Conservation (phyloP, 2,797 vertebrate genomes). For the Amniataba percoides region DNA sequence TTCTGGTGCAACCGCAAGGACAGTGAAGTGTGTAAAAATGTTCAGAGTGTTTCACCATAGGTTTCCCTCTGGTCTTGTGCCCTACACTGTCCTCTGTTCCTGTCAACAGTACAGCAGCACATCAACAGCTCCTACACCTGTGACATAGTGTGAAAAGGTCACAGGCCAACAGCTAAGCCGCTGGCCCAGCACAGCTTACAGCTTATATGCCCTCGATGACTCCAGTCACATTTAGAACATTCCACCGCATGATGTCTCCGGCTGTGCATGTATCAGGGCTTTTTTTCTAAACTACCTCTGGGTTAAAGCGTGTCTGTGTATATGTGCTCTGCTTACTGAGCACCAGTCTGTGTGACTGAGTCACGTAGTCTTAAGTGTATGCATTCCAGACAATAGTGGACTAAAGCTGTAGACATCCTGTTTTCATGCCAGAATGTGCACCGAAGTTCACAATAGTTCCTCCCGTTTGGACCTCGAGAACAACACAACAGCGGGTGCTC, state of each 20-base stretch:
- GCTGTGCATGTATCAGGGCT: slow-evolving; percentile 30
- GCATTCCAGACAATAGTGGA: slow-evolving; percentile 22
- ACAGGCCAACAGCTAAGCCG: slow-evolving; percentile 45
- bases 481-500: slow-evolving; percentile 27
- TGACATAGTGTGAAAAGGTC: slow-evolving; percentile 60
- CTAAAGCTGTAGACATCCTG: slow-evolving; percentile 21
- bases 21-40: neutral
- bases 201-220: slow-evolving; percentile 37
- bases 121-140: slow-evolving; percentile 49
- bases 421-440: slow-evolving; percentile 17
- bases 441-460: slow-evolving; percentile 18
- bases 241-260: slow-evolving; percentile 34
- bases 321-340: slow-evolving; percentile 26
- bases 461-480: neutral
- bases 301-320: slow-evolving; percentile 40
- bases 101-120: slow-evolving; percentile 41
- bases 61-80: slow-evolving; percentile 18
- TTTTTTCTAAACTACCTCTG: slow-evolving; percentile 30
- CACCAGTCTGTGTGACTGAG: slow-evolving; percentile 16
- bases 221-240: slow-evolving; percentile 56
- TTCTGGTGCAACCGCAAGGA: neutral
- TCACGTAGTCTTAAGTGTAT: slow-evolving; percentile 11
- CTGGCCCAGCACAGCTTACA: slow-evolving; percentile 33
- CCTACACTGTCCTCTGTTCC: slow-evolving; percentile 37
- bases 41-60: neutral